Evolutionary conservation across 2,113 vertebrate species (phyloP).

Genomic region (Penelope pileata): DNA sequence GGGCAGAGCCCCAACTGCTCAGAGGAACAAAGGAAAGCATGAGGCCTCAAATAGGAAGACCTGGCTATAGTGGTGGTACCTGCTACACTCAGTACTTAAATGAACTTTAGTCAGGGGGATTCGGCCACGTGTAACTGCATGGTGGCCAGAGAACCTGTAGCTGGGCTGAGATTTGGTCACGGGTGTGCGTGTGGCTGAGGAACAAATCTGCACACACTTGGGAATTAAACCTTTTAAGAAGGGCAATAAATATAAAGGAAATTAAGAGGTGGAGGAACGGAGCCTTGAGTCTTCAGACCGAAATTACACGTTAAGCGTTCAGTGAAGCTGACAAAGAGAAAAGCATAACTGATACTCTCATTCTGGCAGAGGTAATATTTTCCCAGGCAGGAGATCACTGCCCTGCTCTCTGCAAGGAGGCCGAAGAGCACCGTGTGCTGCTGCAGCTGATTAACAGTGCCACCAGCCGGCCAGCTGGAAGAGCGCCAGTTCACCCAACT

Average conservation of each 20-base stretch:
- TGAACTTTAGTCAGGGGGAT: background rate
- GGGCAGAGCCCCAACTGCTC: background rate
- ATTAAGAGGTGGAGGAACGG: background rate
- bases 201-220: background rate
- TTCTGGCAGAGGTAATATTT: background rate
- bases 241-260: background rate
- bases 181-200: background rate
- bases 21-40: background rate
- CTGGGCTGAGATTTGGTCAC: background rate
- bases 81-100: background rate
- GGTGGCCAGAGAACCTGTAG: background rate
- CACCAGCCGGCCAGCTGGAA: slow-evolving; percentile 51
- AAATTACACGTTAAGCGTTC: background rate
- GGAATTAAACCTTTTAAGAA: background rate
- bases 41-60: background rate
- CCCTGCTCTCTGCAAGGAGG: background rate
- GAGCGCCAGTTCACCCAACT: background rate
- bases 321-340: slow-evolving; percentile 3
- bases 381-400: background rate
- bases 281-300: background rate
- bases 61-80: background rate
- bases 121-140: background rate
- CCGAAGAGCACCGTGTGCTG: background rate
- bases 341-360: background rate
- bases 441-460: slow-evolving; percentile 55